Conservation (phyloP, 2,888 invertebrate species). For the Limnephilus auricula region DNA sequence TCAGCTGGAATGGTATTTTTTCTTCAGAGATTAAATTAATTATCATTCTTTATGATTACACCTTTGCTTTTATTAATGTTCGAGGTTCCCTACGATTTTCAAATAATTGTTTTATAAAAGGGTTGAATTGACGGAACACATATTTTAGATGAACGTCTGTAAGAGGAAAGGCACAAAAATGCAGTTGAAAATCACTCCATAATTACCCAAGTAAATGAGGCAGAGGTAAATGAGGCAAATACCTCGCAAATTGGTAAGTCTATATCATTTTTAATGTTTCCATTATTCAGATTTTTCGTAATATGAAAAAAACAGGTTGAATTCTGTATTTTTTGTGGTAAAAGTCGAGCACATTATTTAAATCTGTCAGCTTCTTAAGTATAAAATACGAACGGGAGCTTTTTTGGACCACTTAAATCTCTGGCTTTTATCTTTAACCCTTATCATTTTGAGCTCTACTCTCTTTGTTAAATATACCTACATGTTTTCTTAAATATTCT, state of each 20-base stretch:
- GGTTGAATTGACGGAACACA: no score
- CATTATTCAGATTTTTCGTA: background rate
- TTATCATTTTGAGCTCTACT: background rate
- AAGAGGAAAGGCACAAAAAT: no score
- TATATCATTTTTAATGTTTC: background rate
- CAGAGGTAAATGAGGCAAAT: no score
- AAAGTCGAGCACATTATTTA: background rate
- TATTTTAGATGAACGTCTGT: no score
- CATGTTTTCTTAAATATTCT: constrained; percentile 2
- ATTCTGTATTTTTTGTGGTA: background rate
- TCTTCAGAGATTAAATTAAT: no score
- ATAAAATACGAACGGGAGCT: background rate
- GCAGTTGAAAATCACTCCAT: no score
- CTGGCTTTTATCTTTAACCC: constrained; percentile 2
- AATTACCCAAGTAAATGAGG: no score
- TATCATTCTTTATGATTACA: no score
- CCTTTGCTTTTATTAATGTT: no score
- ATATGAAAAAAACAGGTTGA: background rate
- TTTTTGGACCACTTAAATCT: background rate
- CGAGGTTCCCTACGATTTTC: no score
- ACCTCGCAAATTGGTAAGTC: background rate
- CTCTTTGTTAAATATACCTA: background rate
- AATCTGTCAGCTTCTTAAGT: background rate
- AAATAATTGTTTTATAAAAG: no score
- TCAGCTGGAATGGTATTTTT: no score